Percentiles rank a stretch among this genome's conserved stretches.
Conservation (phyloP, 2,113 vertebrate species). For the Epinephelus fuscoguttatus region DNA sequence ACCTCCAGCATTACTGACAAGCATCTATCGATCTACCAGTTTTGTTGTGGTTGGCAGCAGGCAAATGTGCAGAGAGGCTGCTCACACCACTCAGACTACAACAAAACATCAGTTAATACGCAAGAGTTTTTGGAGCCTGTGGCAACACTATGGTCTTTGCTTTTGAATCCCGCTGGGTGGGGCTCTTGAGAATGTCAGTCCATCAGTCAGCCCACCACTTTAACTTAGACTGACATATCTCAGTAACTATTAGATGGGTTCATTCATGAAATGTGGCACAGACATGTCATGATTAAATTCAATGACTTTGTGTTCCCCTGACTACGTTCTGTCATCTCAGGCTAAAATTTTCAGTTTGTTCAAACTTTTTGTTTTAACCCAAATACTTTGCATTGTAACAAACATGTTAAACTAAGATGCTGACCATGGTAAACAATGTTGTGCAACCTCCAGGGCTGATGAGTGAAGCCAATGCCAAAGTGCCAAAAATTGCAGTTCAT, state of each 20-base stretch:
- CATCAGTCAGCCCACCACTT: not conserved
- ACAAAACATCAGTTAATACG: constrained; percentile 16
- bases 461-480: no score
- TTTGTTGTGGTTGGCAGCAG: constrained; percentile 51
- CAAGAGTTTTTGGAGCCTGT: not conserved
- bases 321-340: not conserved
- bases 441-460: no score
- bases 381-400: not conserved
- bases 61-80: constrained; percentile 45
- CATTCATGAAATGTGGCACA: not conserved
- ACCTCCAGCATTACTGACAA: constrained; percentile 69
- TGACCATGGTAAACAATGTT: not conserved
- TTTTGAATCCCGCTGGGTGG: not conserved
- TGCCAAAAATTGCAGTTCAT: no score
- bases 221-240: not conserved
- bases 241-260: not conserved
- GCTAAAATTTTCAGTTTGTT: no score
- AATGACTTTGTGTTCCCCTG: not conserved
- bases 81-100: constrained; percentile 24
- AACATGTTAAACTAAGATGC: not conserved
- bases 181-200: not conserved
- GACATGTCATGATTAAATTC: not conserved
- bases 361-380: no score
- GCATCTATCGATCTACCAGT: constrained; percentile 69
- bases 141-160: not conserved